A percentile compares a stretch with the other conserved stretches of the same genome.
These are phyloP conservation scores for Sebastes iracundus DNA, from an alignment of 2,797 vertebrate species.

Conservation along the genomic window DNA sequence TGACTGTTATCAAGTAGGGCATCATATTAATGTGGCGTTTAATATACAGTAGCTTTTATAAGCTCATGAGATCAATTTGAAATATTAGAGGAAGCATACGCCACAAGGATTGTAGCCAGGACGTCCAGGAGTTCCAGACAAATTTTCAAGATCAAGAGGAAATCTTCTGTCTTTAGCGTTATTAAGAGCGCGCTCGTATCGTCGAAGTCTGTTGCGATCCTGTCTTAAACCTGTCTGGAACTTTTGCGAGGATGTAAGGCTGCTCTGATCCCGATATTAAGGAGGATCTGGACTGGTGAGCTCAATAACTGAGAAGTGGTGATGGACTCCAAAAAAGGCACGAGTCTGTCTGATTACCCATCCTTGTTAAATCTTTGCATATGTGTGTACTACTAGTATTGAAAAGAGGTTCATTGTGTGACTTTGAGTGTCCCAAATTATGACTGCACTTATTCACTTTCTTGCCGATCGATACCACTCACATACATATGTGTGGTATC, in stretches of 20 bases:
- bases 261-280: neutral
- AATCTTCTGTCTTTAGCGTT: slow-evolving; percentile 9
- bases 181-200: neutral
- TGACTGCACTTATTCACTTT: neutral
- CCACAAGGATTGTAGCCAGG: neutral
- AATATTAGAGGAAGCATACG: neutral
- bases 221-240: slow-evolving; percentile 22
- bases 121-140: neutral
- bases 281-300: neutral
- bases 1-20: neutral
- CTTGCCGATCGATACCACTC: neutral
- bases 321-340: neutral
- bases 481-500: neutral
- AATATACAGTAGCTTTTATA: neutral
- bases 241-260: neutral
- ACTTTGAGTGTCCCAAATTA: neutral
- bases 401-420: neutral
- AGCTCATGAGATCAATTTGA: neutral
- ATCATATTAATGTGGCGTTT: neutral
- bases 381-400: neutral
- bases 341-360: neutral
- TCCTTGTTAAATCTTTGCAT: neutral
- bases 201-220: neutral
- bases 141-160: slow-evolving; percentile 6
- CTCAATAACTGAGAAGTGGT: neutral